Conservation (phyloP, 2,797 vertebrate species). For the Babyrousa celebensis region DNA sequence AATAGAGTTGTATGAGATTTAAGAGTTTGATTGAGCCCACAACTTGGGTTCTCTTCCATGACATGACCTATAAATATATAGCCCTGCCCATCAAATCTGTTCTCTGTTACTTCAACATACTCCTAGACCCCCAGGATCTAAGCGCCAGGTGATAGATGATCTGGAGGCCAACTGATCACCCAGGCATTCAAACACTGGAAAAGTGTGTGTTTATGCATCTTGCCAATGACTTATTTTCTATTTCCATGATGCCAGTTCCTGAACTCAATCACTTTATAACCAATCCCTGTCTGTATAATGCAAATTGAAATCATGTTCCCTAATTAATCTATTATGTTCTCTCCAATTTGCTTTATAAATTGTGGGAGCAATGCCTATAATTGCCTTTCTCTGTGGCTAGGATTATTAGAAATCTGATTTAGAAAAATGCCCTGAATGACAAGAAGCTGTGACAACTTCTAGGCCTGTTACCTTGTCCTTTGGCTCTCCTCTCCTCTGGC, state of each 20-base stretch:
- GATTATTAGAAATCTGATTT: conserved; percentile 38
- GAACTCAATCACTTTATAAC: conserved; percentile 62
- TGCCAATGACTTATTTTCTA: not conserved
- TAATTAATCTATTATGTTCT: conserved; percentile 78
- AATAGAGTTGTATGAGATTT: not conserved
- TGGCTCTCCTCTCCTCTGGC: not conserved
- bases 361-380: conserved; percentile 17
- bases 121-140: not conserved
- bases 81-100: not conserved
- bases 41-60: not conserved
- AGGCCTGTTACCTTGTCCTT: not conserved
- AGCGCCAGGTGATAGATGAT: not conserved
- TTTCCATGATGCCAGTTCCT: conserved; percentile 58
- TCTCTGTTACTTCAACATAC: not conserved
- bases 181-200: not conserved
- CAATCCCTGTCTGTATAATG: conserved; percentile 60
- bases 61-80: not conserved
- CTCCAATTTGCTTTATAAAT: conserved; percentile 64
- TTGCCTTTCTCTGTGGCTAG: conserved; percentile 31
- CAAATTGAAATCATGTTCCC: conserved; percentile 70
- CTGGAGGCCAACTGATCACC: not conserved
- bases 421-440: not conserved
- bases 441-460: not conserved
- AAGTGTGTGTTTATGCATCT: not conserved
- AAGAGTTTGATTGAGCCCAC: not conserved